These are phyloP conservation scores for Xestoiulus laeticollis DNA, from an alignment of 2,888 invertebrate species.

Conservation along the genomic window DNA sequence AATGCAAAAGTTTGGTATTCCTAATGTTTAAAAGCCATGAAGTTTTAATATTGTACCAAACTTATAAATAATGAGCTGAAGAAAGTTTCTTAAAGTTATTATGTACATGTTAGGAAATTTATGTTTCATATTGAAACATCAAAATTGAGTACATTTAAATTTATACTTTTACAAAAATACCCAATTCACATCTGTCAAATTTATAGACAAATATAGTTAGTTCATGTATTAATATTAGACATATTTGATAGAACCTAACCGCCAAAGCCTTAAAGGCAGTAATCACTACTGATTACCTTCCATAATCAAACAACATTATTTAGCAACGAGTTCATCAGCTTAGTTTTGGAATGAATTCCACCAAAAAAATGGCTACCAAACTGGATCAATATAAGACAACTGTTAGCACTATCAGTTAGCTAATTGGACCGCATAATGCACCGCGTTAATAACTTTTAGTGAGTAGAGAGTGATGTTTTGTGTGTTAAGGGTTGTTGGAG, in stretches of 20 bases:
- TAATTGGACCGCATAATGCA: neutral
- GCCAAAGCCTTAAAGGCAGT: neutral
- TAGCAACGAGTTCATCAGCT: neutral
- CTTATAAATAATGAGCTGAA: no score
- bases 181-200: no score
- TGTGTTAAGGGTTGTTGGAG: neutral
- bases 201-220: no score
- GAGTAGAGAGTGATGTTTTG: neutral
- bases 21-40: no score
- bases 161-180: no score
- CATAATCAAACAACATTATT: neutral
- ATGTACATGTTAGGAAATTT: no score
- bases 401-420: slow-evolving; percentile 11
- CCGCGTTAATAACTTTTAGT: neutral
- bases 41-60: no score
- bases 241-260: neutral
- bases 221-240: no score
- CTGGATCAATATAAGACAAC: neutral
- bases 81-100: no score
- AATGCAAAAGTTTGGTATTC: no score
- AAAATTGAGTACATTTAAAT: no score
- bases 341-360: neutral
- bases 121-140: no score
- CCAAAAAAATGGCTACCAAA: neutral
- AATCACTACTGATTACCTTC: neutral